phyloP scores from a whole-genome alignment of 2,888 invertebrate species.

The Rhogogaster chlorosoma region DNA sequence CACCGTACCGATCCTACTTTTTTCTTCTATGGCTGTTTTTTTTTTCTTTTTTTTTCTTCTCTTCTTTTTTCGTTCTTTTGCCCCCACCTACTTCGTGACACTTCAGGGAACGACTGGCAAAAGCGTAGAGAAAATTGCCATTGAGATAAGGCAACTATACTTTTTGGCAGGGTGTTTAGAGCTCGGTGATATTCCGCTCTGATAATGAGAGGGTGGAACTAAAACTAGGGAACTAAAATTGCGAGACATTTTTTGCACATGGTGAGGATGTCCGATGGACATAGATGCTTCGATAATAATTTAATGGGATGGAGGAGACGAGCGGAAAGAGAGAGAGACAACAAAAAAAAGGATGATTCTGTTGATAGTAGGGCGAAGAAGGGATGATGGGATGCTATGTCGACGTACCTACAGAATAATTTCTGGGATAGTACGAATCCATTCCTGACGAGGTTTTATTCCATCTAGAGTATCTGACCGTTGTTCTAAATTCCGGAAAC shows the following conservation, averaged over 20 bases:
- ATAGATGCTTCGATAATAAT: neutral
- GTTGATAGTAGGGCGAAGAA: too few relatives aligned
- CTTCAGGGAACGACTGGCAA: neutral
- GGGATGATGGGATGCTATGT: neutral
- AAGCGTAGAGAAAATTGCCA: neutral
- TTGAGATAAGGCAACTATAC: neutral
- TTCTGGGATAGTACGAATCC: neutral
- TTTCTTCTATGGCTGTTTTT: neutral
- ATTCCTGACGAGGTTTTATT: neutral
- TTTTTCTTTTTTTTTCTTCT: neutral
- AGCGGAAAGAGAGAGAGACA: too few relatives aligned
- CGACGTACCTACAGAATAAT: neutral
- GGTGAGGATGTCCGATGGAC: neutral
- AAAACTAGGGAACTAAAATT: neutral
- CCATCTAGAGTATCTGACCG: neutral
- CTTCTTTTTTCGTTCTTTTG: neutral
- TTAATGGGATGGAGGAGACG: neutral
- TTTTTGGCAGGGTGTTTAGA: neutral
- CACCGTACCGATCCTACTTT: constrained; percentile 1
- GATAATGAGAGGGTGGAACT: neutral
- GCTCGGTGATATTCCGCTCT: neutral
- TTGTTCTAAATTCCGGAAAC: neutral
- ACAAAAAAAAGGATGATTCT: too few relatives aligned
- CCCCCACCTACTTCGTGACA: neutral
- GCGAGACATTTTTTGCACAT: neutral